phyloP scores from a whole-genome alignment of 2,113 vertebrate genomes.

The Rynchops niger region DNA sequence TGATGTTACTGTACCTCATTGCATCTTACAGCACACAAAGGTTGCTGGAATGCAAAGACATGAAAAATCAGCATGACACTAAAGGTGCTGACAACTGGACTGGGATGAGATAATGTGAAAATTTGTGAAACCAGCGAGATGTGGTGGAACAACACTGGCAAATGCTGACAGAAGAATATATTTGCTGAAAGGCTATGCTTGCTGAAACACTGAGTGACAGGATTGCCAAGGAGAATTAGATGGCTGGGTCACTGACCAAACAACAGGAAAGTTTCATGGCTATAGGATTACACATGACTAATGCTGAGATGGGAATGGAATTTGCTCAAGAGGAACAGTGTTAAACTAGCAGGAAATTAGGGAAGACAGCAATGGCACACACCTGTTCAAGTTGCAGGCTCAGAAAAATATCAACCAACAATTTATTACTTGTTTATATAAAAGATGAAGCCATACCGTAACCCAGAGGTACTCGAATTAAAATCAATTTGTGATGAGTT shows the following conservation, averaged over 20 bases:
- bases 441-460: constrained; percentile 2
- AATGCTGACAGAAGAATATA: neutral
- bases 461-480: neutral
- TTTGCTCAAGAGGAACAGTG: neutral
- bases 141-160: neutral
- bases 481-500: neutral
- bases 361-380: neutral
- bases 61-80: neutral
- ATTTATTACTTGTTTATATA: neutral
- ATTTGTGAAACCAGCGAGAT: neutral
- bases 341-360: constrained; percentile 23
- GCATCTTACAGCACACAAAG: rapidly evolving
- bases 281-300: neutral
- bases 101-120: neutral
- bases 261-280: neutral
- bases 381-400: constrained; percentile 24
- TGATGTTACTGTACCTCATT: neutral
- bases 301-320: neutral
- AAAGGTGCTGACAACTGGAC: neutral
- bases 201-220: neutral
- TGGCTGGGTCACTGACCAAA: constrained; percentile 4
- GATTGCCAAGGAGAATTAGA: neutral
- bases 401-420: constrained; percentile 3
- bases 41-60: neutral
- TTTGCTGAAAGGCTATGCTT: neutral